A percentile compares a stretch with the other conserved stretches of the same genome.
These are phyloP conservation scores for Onychomys leucogaster DNA, from an alignment of 2,797 vertebrate genomes.

Conservation along the genomic window DNA sequence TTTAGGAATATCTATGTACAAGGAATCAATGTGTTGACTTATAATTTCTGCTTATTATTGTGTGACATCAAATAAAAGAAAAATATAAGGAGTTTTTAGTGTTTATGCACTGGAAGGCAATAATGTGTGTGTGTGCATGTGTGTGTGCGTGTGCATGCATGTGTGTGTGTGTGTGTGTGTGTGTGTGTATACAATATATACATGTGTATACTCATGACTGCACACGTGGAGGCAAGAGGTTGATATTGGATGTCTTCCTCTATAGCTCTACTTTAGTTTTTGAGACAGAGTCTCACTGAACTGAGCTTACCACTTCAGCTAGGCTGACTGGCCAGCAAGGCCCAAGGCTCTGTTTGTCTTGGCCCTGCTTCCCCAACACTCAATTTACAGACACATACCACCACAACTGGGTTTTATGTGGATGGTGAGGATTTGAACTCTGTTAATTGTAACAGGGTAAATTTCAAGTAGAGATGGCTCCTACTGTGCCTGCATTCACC, in stretches of 20 bases:
- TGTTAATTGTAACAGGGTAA: not conserved
- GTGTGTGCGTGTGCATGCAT: not conserved
- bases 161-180: not conserved
- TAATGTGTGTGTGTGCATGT: not conserved
- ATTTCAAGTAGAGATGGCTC: not conserved
- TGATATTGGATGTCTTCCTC: not conserved
- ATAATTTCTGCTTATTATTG: not conserved
- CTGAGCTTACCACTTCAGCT: not conserved
- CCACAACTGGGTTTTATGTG: not conserved
- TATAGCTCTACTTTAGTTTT: not conserved
- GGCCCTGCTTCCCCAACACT: not conserved
- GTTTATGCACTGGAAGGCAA: not conserved
- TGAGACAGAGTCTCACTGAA: not conserved
- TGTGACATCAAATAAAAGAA: not conserved
- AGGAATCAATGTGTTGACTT: not conserved
- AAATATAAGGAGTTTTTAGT: not conserved
- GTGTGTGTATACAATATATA: too few species aligned
- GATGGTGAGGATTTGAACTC: too few species aligned
- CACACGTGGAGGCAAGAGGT: not conserved
- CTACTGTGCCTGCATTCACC: not conserved
- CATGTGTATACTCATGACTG: not conserved
- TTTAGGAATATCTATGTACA: not conserved
- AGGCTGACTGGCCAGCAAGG: not conserved
- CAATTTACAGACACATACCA: not conserved
- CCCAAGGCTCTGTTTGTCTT: too few species aligned